Conservation (phyloP, 2,797 vertebrate genomes). For the Caiman crocodilus region DNA sequence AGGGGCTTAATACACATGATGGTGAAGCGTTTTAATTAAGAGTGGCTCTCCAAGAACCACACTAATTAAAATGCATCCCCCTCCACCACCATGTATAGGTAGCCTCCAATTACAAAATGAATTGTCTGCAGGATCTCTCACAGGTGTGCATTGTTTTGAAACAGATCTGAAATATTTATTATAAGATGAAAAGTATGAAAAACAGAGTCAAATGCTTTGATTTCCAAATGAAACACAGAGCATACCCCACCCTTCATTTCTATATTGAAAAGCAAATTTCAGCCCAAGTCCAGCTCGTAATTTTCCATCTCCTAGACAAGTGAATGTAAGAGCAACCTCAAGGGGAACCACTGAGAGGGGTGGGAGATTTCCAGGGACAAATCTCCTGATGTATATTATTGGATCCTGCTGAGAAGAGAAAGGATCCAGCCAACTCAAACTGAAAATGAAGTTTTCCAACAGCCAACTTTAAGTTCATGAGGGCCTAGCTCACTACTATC, state of each 20-base stretch:
- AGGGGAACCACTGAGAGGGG: constrained; percentile 25
- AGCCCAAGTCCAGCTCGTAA: background rate
- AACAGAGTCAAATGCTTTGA: constrained; percentile 23
- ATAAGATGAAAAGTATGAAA: constrained; percentile 12
- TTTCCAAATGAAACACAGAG: constrained; percentile 44
- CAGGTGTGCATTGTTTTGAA: constrained; percentile 6
- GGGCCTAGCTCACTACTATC: background rate
- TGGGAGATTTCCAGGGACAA: constrained; percentile 48
- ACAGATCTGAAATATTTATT: constrained; percentile 38
- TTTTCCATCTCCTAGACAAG: constrained; percentile 23
- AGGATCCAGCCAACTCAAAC: constrained; percentile 58
- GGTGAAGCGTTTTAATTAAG: no score
- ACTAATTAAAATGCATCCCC: no score
- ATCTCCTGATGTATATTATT: background rate
- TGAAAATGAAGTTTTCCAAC: constrained; percentile 67
- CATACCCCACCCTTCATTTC: constrained; percentile 16
- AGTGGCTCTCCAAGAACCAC: no score
- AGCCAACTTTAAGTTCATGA: constrained; percentile 10
- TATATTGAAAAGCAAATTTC: constrained; percentile 48
- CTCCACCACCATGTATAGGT: background rate
- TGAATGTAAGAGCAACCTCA: background rate
- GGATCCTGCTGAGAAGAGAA: background rate
- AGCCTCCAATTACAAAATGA: constrained; percentile 21
- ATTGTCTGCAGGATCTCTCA: constrained; percentile 43
- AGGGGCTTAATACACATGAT: no score